Base-by-base conservation (phyloP, 2,113 vertebrate species). In the Empidonax traillii region DNA sequence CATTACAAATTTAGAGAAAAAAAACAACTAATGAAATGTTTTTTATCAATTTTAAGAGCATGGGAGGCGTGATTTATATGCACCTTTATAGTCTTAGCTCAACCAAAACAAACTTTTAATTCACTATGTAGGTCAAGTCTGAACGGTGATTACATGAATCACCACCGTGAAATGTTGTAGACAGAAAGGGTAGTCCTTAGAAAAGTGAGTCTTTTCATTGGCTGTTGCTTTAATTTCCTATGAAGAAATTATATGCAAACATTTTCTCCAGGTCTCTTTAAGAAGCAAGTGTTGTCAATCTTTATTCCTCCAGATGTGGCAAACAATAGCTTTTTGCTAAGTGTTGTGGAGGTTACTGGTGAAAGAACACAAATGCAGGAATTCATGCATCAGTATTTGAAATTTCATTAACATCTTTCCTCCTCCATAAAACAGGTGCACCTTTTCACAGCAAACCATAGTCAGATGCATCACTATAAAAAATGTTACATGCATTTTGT, bases 21-120 rank as follows among this genome's bases (percentile, higher is more conserved):
- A 39, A 71, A 85, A 53, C n/a, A 79, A 51, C 25, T 22, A 85
- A 85, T 72, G 4, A 85, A 86, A 85, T 31, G 22, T 44, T 84
- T 78, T 53, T 47, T 63, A 77, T 74, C 55, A 23, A 14, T 67
- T 84, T 66, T 20, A 62, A 61, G 44, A 79, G 43, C 3, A n/a
- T 37, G 30, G 31, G 49, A 81, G 22, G n/a, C 12, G 51, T 52
- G 20, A 90, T 85, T 82, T 94, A 82, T 73, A 63, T 52, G 13
- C 19, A 82, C 33, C 51, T 90, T 88, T 85, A 35, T 12, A 53
- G 55, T 53, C 44, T 71, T 80, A 73, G 35, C 47, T 71, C 3
- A 6, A 65, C 33, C 65, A 62, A 84, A 87, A 92, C 94, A 10
- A 61, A 89, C 83, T 87, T 94, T 93, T 80, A 95, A 75, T 93